phyloP scores from a whole-genome alignment of 2,888 invertebrate species.

The Luperina testacea region DNA sequence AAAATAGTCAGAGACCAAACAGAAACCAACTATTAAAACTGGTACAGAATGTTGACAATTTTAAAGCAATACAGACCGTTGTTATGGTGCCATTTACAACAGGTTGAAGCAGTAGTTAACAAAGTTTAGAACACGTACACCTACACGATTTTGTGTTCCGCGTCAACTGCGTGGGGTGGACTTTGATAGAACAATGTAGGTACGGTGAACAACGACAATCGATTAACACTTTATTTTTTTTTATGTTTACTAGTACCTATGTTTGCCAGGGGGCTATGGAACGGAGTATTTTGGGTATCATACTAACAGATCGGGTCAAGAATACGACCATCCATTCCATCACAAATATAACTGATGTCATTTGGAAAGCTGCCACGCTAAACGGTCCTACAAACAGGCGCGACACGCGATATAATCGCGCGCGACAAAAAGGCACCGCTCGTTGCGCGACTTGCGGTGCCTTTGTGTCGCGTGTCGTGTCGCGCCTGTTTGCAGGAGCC shows the following conservation, averaged over 20 bases:
- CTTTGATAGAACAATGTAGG: constrained; percentile 2
- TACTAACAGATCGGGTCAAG: too few relatives aligned
- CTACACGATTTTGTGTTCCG: constrained; percentile 6
- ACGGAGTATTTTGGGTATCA: too few relatives aligned
- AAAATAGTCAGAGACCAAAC: neutral
- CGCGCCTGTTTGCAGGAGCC: too few relatives aligned
- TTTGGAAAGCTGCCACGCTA: too few relatives aligned
- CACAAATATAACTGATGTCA: too few relatives aligned
- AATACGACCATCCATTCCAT: too few relatives aligned
- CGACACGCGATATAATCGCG: too few relatives aligned
- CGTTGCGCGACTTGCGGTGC: too few relatives aligned
- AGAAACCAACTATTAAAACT: neutral
- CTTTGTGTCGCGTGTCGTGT: too few relatives aligned
- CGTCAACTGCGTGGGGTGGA: constrained; percentile 17
- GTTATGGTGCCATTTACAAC: constrained; percentile 21
- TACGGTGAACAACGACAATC: neutral
- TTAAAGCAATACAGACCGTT: constrained; percentile 7
- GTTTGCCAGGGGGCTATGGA: too few relatives aligned
- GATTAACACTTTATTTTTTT: neutral
- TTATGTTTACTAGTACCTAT: neutral
- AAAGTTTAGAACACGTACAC: constrained; percentile 24
- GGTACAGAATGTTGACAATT: constrained; percentile 30
- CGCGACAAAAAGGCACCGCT: too few relatives aligned
- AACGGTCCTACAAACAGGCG: too few relatives aligned
- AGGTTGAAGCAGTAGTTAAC: constrained; percentile 39